Conservation (phyloP, 1,140 invertebrate genomes). For the Mylabris phalerata region DNA sequence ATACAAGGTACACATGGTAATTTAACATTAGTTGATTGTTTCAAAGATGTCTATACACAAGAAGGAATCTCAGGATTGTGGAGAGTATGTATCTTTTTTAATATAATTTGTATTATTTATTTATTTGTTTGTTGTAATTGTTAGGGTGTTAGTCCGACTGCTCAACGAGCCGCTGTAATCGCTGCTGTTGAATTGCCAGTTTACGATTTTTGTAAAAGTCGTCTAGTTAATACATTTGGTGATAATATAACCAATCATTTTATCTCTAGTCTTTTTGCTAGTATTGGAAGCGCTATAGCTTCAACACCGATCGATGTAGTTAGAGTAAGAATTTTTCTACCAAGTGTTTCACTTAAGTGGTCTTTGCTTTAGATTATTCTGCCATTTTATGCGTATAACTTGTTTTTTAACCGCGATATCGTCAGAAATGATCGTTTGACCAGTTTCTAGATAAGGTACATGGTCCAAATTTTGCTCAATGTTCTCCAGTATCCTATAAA, state of each 20-base stretch:
- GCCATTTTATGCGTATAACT: too few species aligned
- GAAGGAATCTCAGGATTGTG: conserved; percentile 80
- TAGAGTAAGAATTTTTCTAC: conserved; percentile 58
- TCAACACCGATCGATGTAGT: conserved; percentile 94
- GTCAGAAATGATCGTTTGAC: too few species aligned
- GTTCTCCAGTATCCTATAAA: too few species aligned
- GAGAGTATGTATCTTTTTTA: conserved; percentile 53
- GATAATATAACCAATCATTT: conserved; percentile 84
- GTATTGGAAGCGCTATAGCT: conserved; percentile 84
- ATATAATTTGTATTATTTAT: neutral
- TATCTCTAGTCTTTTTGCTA: conserved; percentile 85
- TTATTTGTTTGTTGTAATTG: conserved; percentile 20
- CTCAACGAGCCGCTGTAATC: conserved; percentile 85
- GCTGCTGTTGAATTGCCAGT: conserved; percentile 90
- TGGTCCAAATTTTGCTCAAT: too few species aligned
- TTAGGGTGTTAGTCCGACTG: conserved; percentile 84
- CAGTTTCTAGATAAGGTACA: too few species aligned
- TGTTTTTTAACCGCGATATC: too few species aligned
- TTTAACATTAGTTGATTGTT: conserved; percentile 62
- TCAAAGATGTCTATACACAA: conserved; percentile 68
- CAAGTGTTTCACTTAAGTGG: neutral
- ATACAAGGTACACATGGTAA: conserved; percentile 51
- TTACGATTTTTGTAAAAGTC: conserved; percentile 85
- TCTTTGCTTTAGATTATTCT: too few species aligned
- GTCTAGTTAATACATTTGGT: conserved; percentile 63